Evolutionary conservation across 2,888 invertebrate species (phyloP).

Genomic region (Tubiluchus corallicola): DNA sequence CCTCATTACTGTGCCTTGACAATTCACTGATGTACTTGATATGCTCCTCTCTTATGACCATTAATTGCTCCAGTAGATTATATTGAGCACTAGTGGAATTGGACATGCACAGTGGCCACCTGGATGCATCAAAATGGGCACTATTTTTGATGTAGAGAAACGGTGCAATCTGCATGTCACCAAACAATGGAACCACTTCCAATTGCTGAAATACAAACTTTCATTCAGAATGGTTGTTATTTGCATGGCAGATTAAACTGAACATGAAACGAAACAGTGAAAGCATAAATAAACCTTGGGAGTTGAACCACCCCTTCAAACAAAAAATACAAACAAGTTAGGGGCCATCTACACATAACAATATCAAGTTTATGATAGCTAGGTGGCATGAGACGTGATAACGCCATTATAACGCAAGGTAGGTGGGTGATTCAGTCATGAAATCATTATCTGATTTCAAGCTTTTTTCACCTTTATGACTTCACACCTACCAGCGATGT

Average conservation of each 20-base stretch:
- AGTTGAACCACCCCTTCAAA: too few species aligned
- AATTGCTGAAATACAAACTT: constrained; percentile 18
- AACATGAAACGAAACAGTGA: too few species aligned
- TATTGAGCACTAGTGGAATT: constrained; percentile 70
- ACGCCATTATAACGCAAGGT: too few species aligned
- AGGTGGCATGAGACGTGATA: too few species aligned
- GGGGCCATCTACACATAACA: too few species aligned
- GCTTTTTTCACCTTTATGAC: too few species aligned
- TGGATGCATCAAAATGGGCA: constrained; percentile 67
- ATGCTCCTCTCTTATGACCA: constrained; percentile 79
- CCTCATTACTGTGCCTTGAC: constrained; percentile 60
- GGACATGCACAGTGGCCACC: constrained; percentile 69
- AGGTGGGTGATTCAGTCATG: too few species aligned
- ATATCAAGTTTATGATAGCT: too few species aligned
- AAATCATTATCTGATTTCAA: too few species aligned
- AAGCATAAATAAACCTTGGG: too few species aligned
- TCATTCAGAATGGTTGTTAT: neutral
- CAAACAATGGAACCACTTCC: constrained; percentile 45
- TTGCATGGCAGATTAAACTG: neutral
- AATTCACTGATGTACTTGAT: constrained; percentile 90
- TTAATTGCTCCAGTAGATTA: constrained; percentile 82
- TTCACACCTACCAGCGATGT: too few species aligned
- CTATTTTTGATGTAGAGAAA: constrained; percentile 91
- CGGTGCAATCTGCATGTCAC: constrained; percentile 98
- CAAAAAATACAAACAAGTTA: too few species aligned